Evolutionary conservation across 2,888 invertebrate species (phyloP), one percentile per base, ranked within the genome.

Genomic region (Sicus ferrugineus): DNA sequence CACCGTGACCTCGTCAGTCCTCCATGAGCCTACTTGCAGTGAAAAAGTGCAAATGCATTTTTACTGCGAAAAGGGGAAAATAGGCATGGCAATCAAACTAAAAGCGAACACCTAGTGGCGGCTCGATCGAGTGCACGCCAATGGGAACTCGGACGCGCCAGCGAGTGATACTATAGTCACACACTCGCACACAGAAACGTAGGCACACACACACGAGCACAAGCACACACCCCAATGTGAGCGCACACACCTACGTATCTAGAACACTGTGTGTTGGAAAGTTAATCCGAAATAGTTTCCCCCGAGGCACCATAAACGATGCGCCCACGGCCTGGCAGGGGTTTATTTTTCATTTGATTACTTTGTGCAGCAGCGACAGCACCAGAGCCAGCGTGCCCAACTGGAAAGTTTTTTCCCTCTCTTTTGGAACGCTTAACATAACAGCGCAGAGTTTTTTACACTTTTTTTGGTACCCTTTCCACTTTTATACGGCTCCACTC

Each of bases 51-150:
- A n/a, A n/a, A n/a, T n/a, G n/a, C n/a, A n/a, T n/a, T n/a, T n/a
- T n/a, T n/a, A n/a, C n/a, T n/a, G 11, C 67, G 38, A 54, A 68
- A 68, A 38, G 38, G 38, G 46, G 80, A 80, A 79, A 80, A 80
- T 80, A 79, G 79, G 79, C 79, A 79, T 77, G 80, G 79, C 79
- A 79, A 79, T 79, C 79, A 79, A 80, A 81, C 80, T 79, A 79
- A 79, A 79, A 79, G 81, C 80, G 67, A 46, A 30, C 48, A 23
- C 21, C n/a, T 46, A 21, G 62, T 14, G n/a, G 34, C 16, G 23
- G 31, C 14, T 21, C 7, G 65, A 59, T 23, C 31, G 48, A 59
- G 48, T 26, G 42, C 56, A 56, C 42, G 38, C 42, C 56, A 56
- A 28, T 54, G 54, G 65, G 65, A 52, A 28, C 26, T 28, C 26